Conservation (phyloP, 2,797 vertebrate genomes). For the Oreonectes daqikongensis region DNA sequence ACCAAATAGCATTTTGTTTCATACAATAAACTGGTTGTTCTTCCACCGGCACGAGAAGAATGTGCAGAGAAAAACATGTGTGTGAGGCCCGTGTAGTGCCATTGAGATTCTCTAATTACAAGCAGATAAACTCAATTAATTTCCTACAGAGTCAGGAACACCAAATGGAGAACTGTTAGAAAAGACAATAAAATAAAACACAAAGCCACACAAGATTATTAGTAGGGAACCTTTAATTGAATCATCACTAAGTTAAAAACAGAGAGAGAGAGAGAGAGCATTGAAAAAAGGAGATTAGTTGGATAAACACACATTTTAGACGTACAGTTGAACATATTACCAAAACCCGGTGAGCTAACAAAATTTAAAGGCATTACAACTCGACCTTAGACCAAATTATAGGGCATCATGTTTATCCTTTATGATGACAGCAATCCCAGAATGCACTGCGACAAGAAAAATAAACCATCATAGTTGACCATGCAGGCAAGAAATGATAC, state of each 20-base stretch:
- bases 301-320: background rate
- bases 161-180: background rate
- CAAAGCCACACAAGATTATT: slow-evolving; percentile 23
- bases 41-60: no score
- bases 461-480: background rate
- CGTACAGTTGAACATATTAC: background rate
- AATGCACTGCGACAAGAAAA: background rate
- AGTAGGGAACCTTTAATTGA: slow-evolving; percentile 25
- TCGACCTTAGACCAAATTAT: background rate
- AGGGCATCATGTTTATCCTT: background rate
- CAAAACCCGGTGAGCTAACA: background rate
- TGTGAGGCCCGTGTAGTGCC: background rate
- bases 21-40: no score
- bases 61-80: background rate
- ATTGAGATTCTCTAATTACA: slow-evolving; percentile 1
- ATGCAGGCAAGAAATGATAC: no score
- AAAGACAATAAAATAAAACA: background rate
- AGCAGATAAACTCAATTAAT: background rate
- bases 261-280: background rate
- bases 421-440: background rate
- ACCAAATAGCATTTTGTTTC: no score
- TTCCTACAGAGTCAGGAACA: slow-evolving; percentile 13
- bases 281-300: background rate
- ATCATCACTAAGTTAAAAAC: background rate
- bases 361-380: background rate